A percentile compares a stretch with the other conserved stretches of the same genome.
Conservation (phyloP, 2,888 invertebrate genomes). For the Stenchaetothrips biformis region DNA sequence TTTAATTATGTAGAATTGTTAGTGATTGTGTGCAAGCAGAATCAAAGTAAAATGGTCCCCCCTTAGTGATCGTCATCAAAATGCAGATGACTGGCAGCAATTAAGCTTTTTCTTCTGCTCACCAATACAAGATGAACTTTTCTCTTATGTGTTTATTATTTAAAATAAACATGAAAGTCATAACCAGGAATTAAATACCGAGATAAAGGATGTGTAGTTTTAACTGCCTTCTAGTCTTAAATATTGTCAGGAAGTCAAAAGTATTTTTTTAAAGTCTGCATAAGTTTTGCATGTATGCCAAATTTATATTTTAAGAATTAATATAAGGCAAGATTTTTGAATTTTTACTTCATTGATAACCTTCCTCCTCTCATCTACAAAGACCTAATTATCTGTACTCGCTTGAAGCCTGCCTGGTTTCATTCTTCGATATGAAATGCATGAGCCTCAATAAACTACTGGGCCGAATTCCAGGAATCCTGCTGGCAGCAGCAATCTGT, state of each 20-base stretch:
- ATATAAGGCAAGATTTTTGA: not conserved
- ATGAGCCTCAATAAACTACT: constrained; percentile 60
- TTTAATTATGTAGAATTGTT: not conserved
- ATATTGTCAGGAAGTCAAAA: not conserved
- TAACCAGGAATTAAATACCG: too few species aligned
- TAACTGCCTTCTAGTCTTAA: not conserved
- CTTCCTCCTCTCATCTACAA: not conserved
- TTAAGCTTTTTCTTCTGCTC: not conserved
- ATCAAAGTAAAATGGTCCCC: too few species aligned
- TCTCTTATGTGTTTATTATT: not conserved
- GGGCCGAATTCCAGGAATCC: constrained; percentile 74
- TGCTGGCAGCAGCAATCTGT: constrained; percentile 73
- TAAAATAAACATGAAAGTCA: too few species aligned
- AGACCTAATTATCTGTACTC: not conserved
- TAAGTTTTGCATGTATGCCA: not conserved
- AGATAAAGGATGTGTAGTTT: not conserved
- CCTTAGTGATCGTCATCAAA: too few species aligned
- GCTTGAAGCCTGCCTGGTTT: not conserved
- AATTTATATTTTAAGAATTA: constrained; percentile 23
- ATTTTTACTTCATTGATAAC: not conserved
- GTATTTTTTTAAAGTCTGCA: constrained; percentile 21
- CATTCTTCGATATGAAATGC: constrained; percentile 40
- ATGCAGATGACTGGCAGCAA: too few species aligned
- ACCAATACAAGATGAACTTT: not conserved
- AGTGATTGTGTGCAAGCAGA: not conserved